Evolutionary conservation across 2,888 invertebrate genomes (phyloP), one percentile per base, ranked within the genome.

Genomic region (Melinaea marsaeus): DNA sequence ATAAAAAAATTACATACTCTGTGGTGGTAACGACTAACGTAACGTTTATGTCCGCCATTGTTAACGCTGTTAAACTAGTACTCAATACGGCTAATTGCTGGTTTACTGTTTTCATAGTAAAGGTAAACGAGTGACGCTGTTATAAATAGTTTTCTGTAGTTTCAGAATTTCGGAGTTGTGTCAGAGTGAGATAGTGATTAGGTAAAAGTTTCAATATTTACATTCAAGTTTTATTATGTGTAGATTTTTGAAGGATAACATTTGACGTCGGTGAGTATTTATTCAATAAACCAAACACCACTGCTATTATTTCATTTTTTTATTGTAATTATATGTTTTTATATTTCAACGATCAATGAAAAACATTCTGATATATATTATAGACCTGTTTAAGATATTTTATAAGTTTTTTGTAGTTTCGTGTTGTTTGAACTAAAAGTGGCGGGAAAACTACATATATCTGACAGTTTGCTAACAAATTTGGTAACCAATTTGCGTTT

Each of bases 201-300:
- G 7, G 22, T 22, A 32, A 32, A 9, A 32, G 7, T 32, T 51
- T 32, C 32, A 2, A 9, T 42, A 42, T 51, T 51, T 22, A 3
- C 32, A 32, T 42, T 32, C 6, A 51, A 51, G 51, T 67, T 68
- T 68, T 70, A 69, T 62, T 61, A 65, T 68, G 34, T 64, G 57
- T 63, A 58, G 62, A 54, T 64, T 33, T 42, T 60, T 69, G 64
- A 63, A 32, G 62, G 55, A 56, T 63, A 62, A 67, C 67, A 72
- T 70, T 74, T 79, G 77, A 78, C 76, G 74, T 71, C 66, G 74
- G 78, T 76, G 62, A 74, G 78, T 76, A 58, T 56, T 51, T 45
- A 63, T 54, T 46, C 56, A 61, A 55, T 45, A 48, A 33, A 56
- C 35, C 54, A 11, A 42, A 42, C 2, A 11, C 7, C 9, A 9